These are phyloP conservation scores for Poicephalus meyeri DNA, from an alignment of 2,113 vertebrate genomes.

Conservation along the genomic window DNA sequence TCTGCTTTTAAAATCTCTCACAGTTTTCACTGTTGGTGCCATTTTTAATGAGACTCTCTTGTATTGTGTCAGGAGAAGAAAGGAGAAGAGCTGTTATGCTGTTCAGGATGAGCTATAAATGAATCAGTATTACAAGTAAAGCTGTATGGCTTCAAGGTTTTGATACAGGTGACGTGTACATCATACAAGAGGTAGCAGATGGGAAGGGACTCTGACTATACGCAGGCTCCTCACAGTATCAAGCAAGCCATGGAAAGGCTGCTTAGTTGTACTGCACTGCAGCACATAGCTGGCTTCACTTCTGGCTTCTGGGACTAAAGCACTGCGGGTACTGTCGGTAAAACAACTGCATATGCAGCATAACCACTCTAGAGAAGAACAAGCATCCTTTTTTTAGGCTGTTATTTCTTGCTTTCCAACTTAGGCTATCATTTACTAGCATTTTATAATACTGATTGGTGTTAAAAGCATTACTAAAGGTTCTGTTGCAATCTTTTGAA, in stretches of 20 bases:
- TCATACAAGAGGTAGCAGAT: neutral
- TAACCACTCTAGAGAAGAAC: neutral
- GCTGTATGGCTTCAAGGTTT: neutral
- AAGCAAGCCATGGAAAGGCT: neutral
- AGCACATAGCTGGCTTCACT: slow-evolving; percentile 12
- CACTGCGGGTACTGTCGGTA: neutral
- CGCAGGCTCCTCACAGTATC: neutral
- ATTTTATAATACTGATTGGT: neutral
- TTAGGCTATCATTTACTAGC: neutral
- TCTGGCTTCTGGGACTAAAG: neutral
- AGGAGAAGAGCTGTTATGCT: neutral
- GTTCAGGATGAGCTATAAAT: neutral
- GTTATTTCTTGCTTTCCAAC: neutral
- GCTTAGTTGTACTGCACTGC: slow-evolving; percentile 36
- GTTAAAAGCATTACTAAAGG: neutral
- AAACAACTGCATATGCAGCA: neutral
- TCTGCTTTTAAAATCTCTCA: neutral
- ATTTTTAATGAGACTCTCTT: neutral
- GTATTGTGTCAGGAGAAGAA: neutral
- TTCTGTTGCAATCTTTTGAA: neutral
- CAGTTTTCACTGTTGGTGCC: neutral
- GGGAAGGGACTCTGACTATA: neutral
- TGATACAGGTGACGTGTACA: neutral
- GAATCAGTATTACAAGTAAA: neutral
- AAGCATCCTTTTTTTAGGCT: neutral